phyloP scores from a whole-genome alignment of 2,113 vertebrate genomes.

The Suncus etruscus region DNA sequence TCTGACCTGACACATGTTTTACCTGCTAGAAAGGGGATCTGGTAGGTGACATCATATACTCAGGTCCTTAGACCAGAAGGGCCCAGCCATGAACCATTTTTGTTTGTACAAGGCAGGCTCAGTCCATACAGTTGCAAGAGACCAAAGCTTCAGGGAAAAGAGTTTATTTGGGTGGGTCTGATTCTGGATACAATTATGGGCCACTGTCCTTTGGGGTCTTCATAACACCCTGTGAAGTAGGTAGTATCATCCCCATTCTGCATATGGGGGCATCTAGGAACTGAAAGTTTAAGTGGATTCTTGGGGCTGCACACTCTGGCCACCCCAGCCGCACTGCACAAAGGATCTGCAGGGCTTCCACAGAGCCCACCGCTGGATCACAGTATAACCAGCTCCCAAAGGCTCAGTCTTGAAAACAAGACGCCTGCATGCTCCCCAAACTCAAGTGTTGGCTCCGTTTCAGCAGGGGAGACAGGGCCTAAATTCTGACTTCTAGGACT shows the following conservation, averaged over 20 bases:
- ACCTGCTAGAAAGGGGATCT: too few species aligned
- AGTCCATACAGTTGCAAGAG: conserved; percentile 67
- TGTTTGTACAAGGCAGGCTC: conserved; percentile 81
- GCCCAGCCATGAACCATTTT: conserved; percentile 84
- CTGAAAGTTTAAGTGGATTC: conserved; percentile 52
- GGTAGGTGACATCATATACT: too few species aligned
- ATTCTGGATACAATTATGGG: neutral
- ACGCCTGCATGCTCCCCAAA: neutral
- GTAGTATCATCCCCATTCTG: conserved; percentile 46
- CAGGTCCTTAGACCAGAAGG: too few species aligned
- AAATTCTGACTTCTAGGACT: too few species aligned
- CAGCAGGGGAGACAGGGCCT: too few species aligned
- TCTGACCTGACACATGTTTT: too few species aligned
- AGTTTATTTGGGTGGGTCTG: too few species aligned
- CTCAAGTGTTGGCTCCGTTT: neutral
- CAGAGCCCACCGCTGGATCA: neutral
- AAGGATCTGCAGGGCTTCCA: conserved; percentile 19
- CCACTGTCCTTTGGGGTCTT: conserved; percentile 33
- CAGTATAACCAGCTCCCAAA: conserved; percentile 36
- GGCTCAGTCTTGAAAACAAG: neutral
- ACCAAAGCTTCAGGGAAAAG: too few species aligned
- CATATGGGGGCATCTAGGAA: conserved; percentile 51
- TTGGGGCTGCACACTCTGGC: neutral
- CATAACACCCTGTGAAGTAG: conserved; percentile 76
- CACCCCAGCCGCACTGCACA: neutral